Conservation (phyloP, 2,797 vertebrate genomes). For the Gila robusta region DNA sequence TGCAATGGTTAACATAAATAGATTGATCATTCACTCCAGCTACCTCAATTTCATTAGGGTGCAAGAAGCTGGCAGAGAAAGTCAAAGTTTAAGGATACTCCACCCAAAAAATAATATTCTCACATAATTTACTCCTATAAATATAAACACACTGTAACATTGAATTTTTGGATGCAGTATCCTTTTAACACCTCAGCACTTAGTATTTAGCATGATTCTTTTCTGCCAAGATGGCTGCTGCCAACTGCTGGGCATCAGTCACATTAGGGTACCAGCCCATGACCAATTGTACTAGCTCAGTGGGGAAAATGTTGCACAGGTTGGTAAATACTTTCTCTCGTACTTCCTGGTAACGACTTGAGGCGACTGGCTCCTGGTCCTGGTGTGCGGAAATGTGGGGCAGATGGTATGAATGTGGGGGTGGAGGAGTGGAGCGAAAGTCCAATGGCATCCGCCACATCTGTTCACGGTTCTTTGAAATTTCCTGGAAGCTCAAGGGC, state of each 20-base stretch:
- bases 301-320: constrained; percentile 97
- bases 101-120: background rate
- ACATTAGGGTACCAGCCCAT: constrained; percentile 94
- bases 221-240: constrained; percentile 93
- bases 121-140: background rate
- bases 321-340: constrained; percentile 92
- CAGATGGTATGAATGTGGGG: constrained; percentile 64
- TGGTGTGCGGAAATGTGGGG: constrained; percentile 66
- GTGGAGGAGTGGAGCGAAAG: constrained; percentile 65
- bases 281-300: constrained; percentile 90
- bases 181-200: constrained; percentile 60
- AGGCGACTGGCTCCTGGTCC: constrained; percentile 79
- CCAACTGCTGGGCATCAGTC: constrained; percentile 93
- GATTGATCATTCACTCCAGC: background rate
- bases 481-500: constrained; percentile 88
- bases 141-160: too few species aligned
- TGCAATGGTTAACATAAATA: constrained; percentile 6
- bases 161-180: too few species aligned
- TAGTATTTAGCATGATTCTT: constrained; percentile 92
- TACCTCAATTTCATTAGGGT: background rate
- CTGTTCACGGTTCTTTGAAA: constrained; percentile 87
- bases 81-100: background rate
- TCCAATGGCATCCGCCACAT: constrained; percentile 84
- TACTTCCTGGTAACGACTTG: constrained; percentile 79
- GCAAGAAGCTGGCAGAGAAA: constrained; percentile 2